Conservation (phyloP, 2,888 invertebrate species). For the Andrena praecox region DNA sequence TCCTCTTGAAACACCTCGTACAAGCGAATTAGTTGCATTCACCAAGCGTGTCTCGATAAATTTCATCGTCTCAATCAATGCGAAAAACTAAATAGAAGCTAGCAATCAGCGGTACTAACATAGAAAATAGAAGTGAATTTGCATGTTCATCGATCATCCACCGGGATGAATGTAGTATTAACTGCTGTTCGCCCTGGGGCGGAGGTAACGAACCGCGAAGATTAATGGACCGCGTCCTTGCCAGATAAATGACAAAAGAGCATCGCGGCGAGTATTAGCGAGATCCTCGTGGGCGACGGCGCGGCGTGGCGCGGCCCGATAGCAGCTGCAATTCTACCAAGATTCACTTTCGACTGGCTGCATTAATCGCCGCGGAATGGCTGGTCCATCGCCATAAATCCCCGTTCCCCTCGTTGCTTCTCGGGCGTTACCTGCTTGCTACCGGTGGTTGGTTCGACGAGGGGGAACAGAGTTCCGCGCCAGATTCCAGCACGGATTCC, state of each 20-base stretch:
- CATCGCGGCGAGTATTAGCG: conserved; percentile 41
- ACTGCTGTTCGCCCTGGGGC: not conserved
- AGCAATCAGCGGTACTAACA: not conserved
- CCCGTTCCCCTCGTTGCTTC: conserved; percentile 19
- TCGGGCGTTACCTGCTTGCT: not conserved
- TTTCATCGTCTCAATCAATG: not conserved
- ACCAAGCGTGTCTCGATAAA: not conserved
- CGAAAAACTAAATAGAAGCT: not conserved
- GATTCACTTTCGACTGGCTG: conserved; percentile 51
- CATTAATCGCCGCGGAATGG: conserved; percentile 42
- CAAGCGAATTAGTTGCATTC: too few relatives aligned
- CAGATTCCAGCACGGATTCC: not conserved
- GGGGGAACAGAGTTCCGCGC: not conserved
- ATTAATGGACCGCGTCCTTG: conserved; percentile 55
- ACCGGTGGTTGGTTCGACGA: not conserved
- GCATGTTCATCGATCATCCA: conserved; percentile 48
- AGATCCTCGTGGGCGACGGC: conserved; percentile 29
- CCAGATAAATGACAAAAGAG: conserved; percentile 48
- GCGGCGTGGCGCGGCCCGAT: conserved; percentile 28
- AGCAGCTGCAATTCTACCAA: conserved; percentile 40
- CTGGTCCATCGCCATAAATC: conserved; percentile 41
- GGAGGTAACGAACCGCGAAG: conserved; percentile 49
- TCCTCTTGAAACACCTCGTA: too few relatives aligned
- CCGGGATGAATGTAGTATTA: conserved; percentile 45
- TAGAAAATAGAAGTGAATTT: conserved; percentile 9